phyloP scores from a whole-genome alignment of 2,797 vertebrate genomes.

The Odontamblyopus lacepedii region DNA sequence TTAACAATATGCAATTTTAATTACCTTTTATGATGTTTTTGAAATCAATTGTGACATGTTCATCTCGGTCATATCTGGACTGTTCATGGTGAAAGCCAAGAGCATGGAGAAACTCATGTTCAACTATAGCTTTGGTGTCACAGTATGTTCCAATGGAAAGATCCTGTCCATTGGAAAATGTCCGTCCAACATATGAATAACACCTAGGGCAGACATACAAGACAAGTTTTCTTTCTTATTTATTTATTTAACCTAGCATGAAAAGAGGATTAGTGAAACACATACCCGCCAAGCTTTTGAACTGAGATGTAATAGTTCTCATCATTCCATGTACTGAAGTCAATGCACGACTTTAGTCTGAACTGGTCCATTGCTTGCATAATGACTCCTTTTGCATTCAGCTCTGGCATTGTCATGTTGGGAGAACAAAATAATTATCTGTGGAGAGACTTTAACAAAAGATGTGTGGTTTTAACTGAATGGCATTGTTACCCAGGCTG shows the following conservation, averaged over 20 bases:
- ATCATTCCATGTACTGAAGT: not conserved
- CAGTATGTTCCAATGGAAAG: slow-evolving; percentile 81
- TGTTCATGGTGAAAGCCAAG: slow-evolving; percentile 89
- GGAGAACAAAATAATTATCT: not conserved
- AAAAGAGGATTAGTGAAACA: not conserved
- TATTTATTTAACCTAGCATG: not conserved
- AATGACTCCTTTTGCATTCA: slow-evolving; percentile 83
- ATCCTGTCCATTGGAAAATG: slow-evolving; percentile 48
- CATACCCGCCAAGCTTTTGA: not conserved
- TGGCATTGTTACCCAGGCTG: slow-evolving; percentile 9
- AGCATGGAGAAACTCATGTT: slow-evolving; percentile 85
- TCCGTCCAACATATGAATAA: slow-evolving; percentile 79
- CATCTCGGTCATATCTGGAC: slow-evolving; percentile 82
- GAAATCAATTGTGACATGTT: slow-evolving; percentile 81
- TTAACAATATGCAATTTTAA: not conserved
- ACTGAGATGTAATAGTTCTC: not conserved
- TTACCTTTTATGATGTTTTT: slow-evolving; percentile 48
- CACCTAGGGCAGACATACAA: slow-evolving; percentile 67
- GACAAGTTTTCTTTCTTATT: not conserved
- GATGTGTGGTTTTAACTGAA: not conserved
- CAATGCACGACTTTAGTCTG: slow-evolving; percentile 73
- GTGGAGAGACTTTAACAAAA: not conserved
- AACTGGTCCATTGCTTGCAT: slow-evolving; percentile 82
- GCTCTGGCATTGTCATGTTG: slow-evolving; percentile 53
- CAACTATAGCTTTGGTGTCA: slow-evolving; percentile 72